These are phyloP conservation scores for Toxostoma redivivum DNA, from an alignment of 2,113 vertebrate genomes.

Conservation along the genomic window DNA sequence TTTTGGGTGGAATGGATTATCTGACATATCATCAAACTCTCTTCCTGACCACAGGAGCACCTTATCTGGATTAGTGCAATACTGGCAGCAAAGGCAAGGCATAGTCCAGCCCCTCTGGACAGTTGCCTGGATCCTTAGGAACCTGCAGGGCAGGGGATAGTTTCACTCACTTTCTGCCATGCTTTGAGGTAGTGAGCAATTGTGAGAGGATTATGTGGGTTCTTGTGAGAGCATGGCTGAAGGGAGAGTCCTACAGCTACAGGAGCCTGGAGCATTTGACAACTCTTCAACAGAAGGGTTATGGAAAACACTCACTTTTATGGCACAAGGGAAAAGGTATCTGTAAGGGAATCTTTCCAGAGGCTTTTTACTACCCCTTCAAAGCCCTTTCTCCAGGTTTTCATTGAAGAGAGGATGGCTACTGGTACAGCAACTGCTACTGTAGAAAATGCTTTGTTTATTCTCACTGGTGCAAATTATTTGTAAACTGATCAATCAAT, in stretches of 20 bases:
- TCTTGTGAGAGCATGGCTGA: background rate
- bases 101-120: background rate
- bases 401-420: background rate
- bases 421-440: background rate
- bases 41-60: background rate
- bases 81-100: background rate
- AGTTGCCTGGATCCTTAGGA: background rate
- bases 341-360: background rate
- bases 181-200: background rate
- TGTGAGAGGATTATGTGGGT: background rate
- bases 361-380: background rate
- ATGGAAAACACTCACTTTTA: background rate
- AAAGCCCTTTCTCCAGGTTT: background rate
- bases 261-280: background rate
- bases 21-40: background rate
- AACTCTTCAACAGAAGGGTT: background rate
- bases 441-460: background rate
- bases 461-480: constrained; percentile 1
- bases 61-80: background rate
- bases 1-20: background rate
- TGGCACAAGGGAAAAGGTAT: background rate
- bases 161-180: background rate
- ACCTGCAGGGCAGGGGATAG: fast-evolving
- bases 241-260: background rate
- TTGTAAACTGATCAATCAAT: constrained; percentile 13